phyloP scores from a whole-genome alignment of 2,888 invertebrate species.

The Syrista parreyssii region DNA sequence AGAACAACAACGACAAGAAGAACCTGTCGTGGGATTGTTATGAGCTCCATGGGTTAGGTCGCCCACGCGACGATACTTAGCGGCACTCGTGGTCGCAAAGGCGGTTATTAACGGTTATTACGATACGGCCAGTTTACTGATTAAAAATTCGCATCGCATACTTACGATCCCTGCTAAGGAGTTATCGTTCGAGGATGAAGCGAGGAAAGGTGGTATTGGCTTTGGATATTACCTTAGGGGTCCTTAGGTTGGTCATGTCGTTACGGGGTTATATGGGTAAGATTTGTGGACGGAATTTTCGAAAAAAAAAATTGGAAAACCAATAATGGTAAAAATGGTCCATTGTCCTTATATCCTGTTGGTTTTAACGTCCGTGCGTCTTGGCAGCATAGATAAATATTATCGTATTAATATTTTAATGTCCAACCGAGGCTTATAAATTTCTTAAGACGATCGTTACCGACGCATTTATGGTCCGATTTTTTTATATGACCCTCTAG shows the following conservation, averaged over 20 bases:
- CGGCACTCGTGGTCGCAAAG: conserved; percentile 42
- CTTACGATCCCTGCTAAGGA: neutral
- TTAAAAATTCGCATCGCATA: conserved; percentile 8
- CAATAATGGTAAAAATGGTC: neutral
- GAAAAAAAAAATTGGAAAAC: neutral
- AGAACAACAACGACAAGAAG: neutral
- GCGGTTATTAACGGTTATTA: conserved; percentile 57
- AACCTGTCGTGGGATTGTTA: conserved; percentile 39
- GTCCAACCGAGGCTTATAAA: conserved; percentile 33
- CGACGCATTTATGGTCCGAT: conserved; percentile 31
- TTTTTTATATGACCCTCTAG: conserved; percentile 13
- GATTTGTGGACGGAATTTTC: neutral
- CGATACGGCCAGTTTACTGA: conserved; percentile 39
- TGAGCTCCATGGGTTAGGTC: conserved; percentile 3
- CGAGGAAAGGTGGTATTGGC: neutral
- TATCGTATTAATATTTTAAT: conserved; percentile 48
- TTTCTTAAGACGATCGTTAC: conserved; percentile 33
- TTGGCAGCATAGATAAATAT: conserved; percentile 36
- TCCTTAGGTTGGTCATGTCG: neutral
- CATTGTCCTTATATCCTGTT: neutral
- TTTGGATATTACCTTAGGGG: neutral
- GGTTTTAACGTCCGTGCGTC: conserved; percentile 31
- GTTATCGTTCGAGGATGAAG: neutral
- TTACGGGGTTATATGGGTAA: neutral
- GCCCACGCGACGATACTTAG: conserved; percentile 54